phyloP scores from a whole-genome alignment of 2,888 invertebrate genomes.

The Ormyrus labotus region DNA sequence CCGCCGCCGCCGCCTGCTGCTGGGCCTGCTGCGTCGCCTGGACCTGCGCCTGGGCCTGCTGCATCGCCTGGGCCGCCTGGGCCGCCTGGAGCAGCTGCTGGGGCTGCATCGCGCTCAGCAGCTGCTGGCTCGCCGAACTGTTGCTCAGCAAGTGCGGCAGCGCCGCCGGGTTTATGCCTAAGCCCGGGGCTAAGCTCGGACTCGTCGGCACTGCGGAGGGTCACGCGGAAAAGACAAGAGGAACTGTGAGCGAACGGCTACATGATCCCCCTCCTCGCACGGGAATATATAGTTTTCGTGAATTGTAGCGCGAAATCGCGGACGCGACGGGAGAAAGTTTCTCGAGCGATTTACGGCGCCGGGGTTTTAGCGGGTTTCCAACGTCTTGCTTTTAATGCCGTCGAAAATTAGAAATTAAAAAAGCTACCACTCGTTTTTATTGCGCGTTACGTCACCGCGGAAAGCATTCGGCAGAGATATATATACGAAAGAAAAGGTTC shows the following conservation, averaged over 20 bases:
- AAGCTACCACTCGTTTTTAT: too few species aligned
- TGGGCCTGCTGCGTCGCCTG: slow-evolving; percentile 61
- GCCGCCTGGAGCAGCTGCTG: slow-evolving; percentile 78
- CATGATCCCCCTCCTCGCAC: background rate
- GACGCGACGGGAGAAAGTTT: too few species aligned
- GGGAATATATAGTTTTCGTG: background rate
- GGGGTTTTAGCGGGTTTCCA: too few species aligned
- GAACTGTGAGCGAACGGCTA: background rate
- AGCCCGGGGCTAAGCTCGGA: slow-evolving; percentile 82
- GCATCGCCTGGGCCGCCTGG: slow-evolving; percentile 71
- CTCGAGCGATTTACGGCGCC: too few species aligned
- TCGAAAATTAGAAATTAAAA: too few species aligned
- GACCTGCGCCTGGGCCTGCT: slow-evolving; percentile 63
- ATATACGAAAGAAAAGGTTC: too few species aligned
- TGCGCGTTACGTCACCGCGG: too few species aligned
- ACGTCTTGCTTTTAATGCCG: too few species aligned
- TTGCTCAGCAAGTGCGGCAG: slow-evolving; percentile 86
- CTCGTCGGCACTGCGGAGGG: slow-evolving; percentile 78
- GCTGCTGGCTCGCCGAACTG: slow-evolving; percentile 83
- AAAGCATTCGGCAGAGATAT: too few species aligned
- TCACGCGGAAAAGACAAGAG: background rate
- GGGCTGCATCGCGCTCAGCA: slow-evolving; percentile 85
- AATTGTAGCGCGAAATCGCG: background rate
- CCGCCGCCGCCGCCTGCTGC: slow-evolving; percentile 65
- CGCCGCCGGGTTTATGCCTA: slow-evolving; percentile 81